Base-by-base conservation (phyloP, 2,797 vertebrate genomes). In the Philypnodon macrostomus region DNA sequence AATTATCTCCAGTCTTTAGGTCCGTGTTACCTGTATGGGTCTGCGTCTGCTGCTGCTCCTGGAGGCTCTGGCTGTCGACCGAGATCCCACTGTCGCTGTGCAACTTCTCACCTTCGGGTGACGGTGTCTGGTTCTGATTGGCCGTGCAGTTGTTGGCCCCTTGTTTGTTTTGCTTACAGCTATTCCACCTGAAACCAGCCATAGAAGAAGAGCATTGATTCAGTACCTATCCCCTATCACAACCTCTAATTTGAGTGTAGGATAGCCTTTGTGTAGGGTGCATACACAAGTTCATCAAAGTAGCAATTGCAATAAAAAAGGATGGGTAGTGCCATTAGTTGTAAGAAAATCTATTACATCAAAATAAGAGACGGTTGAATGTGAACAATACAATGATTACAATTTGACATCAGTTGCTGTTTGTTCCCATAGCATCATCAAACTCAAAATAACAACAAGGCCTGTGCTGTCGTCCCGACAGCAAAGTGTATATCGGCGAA, bases 51-150 rank as follows among this genome's bases (percentile, higher is more conserved):
- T 86, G 88, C 79, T 94, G 93, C 57, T 96, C 94, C 7, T 94
- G 95, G 50, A 94, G 90, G 76, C 96, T 98, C 66, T 96, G 94
- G 78, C 91, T 95, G 85, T 97, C 94, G 66, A 98, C 96, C 0
- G 96, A 98, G 78, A 98, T 98, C 53, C 96, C 96, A 0, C 96
- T 98, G 87, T 98, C 96, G 0, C 96, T 98, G 85, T 98, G 96
- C 15, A 98, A 91, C 55, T 98, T 98, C 77, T 98, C 96, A 0
- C 94, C 96, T 75, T 98, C 96, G 0, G 96, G 94, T 0, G 95
- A 96, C 0, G 95, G 93, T 0, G 94, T 97, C 87, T 97, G 96
- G 85, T 95, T 96, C 50, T 81, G 85, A 54, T 86, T 87, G 55
- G 87, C 88, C 0, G 93, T 90, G 58, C 93, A 85, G 86, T 93